Conservation (phyloP, 2,888 invertebrate species). For the Beris morrisii region DNA sequence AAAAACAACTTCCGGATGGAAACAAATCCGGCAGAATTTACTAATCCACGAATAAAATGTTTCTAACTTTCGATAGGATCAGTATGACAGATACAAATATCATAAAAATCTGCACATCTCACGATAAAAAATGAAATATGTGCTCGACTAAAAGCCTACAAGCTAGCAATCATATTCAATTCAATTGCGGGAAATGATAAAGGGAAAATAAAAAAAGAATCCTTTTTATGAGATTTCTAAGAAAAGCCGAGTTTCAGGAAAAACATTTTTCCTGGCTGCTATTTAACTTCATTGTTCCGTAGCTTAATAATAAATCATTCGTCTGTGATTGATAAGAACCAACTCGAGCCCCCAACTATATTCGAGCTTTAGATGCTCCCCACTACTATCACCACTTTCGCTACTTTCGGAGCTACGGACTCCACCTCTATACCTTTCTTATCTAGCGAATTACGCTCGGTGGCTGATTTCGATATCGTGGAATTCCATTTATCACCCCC, state of each 20-base stretch:
- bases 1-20: too few species aligned
- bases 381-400: too few species aligned
- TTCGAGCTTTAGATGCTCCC: too few species aligned
- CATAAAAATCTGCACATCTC: background rate
- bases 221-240: background rate
- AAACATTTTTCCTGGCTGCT: conserved; percentile 4
- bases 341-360: background rate
- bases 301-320: conserved; percentile 22
- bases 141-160: conserved; percentile 17
- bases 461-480: background rate
- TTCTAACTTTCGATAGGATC: too few species aligned
- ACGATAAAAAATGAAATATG: conserved; percentile 22
- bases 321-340: conserved; percentile 21
- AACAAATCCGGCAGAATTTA: too few species aligned
- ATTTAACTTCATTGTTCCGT: conserved; percentile 20
- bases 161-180: conserved; percentile 28
- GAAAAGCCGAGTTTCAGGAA: conserved; percentile 9
- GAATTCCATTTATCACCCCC: conserved; percentile 7
- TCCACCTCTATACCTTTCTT: background rate
- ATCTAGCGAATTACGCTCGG: conserved; percentile 10
- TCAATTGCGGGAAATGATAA: conserved; percentile 24
- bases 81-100: too few species aligned
- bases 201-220: background rate
- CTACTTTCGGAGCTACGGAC: too few species aligned
- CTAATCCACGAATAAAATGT: too few species aligned